Conservation (phyloP, 1,140 invertebrate species). For the Bradysia coprophila region DNA sequence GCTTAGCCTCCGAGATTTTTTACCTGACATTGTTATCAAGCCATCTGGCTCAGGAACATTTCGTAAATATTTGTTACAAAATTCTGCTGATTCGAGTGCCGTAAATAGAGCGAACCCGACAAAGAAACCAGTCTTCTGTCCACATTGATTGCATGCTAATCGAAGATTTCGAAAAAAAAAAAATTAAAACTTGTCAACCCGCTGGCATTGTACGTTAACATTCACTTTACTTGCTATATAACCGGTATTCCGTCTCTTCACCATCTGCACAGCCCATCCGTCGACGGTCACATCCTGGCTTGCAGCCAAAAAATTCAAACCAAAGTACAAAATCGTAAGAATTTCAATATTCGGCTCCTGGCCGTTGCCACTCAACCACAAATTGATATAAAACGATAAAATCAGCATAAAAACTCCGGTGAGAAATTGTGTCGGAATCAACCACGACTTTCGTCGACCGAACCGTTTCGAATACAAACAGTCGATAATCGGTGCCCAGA, state of each 20-base stretch:
- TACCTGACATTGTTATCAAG: too few species aligned
- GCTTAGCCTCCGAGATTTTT: too few species aligned
- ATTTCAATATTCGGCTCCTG: constrained; percentile 48
- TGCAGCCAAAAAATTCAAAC: constrained; percentile 82
- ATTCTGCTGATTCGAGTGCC: too few species aligned
- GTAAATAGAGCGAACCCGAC: too few species aligned
- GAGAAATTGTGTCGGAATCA: constrained; percentile 69
- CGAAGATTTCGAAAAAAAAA: too few species aligned
- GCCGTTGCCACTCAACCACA: constrained; percentile 43
- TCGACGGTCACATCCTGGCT: constrained; percentile 98
- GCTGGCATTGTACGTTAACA: too few species aligned
- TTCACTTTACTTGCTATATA: background rate
- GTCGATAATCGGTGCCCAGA: constrained; percentile 94
- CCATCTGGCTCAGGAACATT: too few species aligned
- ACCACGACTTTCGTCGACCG: constrained; percentile 87
- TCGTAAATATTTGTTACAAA: too few species aligned
- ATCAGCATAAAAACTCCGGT: constrained; percentile 65
- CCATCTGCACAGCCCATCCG: constrained; percentile 95
- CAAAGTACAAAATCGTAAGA: constrained; percentile 70
- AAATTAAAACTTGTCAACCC: too few species aligned
- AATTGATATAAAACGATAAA: constrained; percentile 49
- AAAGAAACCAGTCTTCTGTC: too few species aligned
- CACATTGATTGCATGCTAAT: too few species aligned
- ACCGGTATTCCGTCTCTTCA: constrained; percentile 44
- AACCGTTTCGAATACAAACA: constrained; percentile 62